Evolutionary conservation across 2,888 invertebrate genomes (phyloP).

Genomic region (Andricus quercusramuli): DNA sequence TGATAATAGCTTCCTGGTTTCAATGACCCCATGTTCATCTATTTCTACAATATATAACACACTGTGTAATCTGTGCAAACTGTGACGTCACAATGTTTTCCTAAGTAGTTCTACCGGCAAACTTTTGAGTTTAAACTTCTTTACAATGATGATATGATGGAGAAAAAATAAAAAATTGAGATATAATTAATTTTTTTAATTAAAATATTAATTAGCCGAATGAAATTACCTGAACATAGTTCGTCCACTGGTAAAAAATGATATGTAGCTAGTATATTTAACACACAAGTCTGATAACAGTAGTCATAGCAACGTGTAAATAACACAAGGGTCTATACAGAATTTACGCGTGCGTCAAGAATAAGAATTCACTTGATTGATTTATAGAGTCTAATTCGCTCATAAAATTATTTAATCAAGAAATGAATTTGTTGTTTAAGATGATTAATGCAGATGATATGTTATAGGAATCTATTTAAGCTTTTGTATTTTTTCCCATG

Average conservation of each 20-base stretch:
- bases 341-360: conserved; percentile 35
- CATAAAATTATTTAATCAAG: neutral
- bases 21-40: conserved; percentile 25
- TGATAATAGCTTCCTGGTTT: conserved; percentile 28
- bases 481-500: neutral
- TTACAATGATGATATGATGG: neutral
- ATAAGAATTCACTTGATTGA: conserved; percentile 25
- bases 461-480: neutral
- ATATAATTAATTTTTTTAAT: neutral
- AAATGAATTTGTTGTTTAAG: neutral
- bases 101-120: conserved; percentile 22
- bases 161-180: neutral
- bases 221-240: conserved; percentile 57
- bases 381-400: conserved; percentile 7
- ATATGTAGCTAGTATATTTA: conserved; percentile 34
- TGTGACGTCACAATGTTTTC: conserved; percentile 39
- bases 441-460: neutral
- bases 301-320: conserved; percentile 68
- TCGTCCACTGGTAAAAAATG: conserved; percentile 42
- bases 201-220: neutral
- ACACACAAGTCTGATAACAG: conserved; percentile 53
- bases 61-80: conserved; percentile 20
- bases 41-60: neutral
- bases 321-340: conserved; percentile 56
- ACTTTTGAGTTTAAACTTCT: neutral